phyloP scores from a whole-genome alignment of 2,888 invertebrate species.

The Blastobasis adustella region DNA sequence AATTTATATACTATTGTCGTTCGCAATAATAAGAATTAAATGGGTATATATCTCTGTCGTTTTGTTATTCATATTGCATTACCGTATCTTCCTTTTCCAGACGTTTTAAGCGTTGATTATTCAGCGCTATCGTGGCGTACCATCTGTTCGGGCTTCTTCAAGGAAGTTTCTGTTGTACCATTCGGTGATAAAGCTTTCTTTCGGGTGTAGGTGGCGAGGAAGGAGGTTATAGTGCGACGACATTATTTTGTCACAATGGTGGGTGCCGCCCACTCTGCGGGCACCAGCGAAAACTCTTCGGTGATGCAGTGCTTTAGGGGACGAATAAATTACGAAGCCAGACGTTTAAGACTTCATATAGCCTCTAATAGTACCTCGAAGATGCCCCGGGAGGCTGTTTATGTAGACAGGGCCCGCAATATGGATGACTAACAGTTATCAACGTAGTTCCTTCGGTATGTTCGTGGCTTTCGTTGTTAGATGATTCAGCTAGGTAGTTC shows the following conservation, averaged over 20 bases:
- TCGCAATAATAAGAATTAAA: constrained; percentile 66
- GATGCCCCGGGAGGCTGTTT: too few species aligned
- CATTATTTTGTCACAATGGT: constrained; percentile 74
- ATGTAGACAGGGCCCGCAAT: too few species aligned
- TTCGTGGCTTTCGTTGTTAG: too few species aligned
- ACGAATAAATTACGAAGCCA: constrained; percentile 67
- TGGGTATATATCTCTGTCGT: constrained; percentile 69
- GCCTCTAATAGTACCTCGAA: constrained; percentile 26
- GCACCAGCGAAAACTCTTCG: constrained; percentile 55
- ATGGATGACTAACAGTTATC: too few species aligned
- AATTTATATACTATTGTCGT: constrained; percentile 60
- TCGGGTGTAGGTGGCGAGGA: constrained; percentile 26
- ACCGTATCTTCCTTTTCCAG: constrained; percentile 74
- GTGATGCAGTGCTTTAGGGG: constrained; percentile 71
- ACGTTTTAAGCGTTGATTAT: constrained; percentile 75
- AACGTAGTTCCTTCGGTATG: too few species aligned
- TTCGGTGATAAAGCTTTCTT: constrained; percentile 42
- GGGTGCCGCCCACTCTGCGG: constrained; percentile 66
- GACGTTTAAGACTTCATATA: constrained; percentile 45
- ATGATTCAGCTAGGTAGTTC: too few species aligned
- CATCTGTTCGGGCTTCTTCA: constrained; percentile 47
- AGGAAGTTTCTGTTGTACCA: constrained; percentile 33
- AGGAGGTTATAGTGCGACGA: constrained; percentile 63
- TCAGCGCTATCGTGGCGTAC: constrained; percentile 64
- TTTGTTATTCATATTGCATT: constrained; percentile 74